Conservation (phyloP, 2,888 invertebrate genomes). For the Hyalella azteca region DNA sequence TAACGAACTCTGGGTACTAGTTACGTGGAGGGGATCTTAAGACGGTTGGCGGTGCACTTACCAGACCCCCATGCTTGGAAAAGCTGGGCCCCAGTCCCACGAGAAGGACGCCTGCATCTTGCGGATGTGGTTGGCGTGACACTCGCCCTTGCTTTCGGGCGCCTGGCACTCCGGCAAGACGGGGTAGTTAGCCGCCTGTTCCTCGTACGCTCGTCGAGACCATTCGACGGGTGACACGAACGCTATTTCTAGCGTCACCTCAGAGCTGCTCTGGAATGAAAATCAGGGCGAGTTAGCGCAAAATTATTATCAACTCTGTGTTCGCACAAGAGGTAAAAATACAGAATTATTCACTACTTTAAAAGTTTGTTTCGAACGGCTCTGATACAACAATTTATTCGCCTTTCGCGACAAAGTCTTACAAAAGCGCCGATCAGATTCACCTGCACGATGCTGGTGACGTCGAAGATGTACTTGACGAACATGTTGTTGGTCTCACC, state of each 20-base stretch:
- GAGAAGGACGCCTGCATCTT: constrained; percentile 94
- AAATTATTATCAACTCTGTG: too few relatives aligned
- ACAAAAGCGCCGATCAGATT: too few relatives aligned
- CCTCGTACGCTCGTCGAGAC: constrained; percentile 65
- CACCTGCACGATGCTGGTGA: constrained; percentile 68
- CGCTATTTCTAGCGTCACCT: constrained; percentile 69
- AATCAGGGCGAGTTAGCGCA: too few relatives aligned
- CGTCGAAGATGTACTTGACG: constrained; percentile 74
- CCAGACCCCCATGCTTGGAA: constrained; percentile 93
- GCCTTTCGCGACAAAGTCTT: too few relatives aligned
- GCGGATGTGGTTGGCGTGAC: constrained; percentile 87
- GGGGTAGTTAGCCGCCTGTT: constrained; percentile 65
- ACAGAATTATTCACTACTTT: too few relatives aligned
- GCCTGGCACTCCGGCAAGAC: constrained; percentile 82
- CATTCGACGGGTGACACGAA: constrained; percentile 73
- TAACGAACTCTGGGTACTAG: too few relatives aligned
- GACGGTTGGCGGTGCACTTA: constrained; percentile 66
- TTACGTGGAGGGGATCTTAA: too few relatives aligned
- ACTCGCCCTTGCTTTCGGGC: constrained; percentile 80
- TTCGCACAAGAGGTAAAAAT: too few relatives aligned
- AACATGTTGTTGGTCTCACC: constrained; percentile 85
- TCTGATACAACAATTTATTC: too few relatives aligned
- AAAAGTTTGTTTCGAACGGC: too few relatives aligned
- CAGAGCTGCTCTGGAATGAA: constrained; percentile 61
- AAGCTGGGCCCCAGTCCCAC: constrained; percentile 98